A percentile compares a stretch with the other conserved stretches of the same genome.
Conservation (phyloP, 2,797 vertebrate genomes). For the Gymnothorax javanicus region DNA sequence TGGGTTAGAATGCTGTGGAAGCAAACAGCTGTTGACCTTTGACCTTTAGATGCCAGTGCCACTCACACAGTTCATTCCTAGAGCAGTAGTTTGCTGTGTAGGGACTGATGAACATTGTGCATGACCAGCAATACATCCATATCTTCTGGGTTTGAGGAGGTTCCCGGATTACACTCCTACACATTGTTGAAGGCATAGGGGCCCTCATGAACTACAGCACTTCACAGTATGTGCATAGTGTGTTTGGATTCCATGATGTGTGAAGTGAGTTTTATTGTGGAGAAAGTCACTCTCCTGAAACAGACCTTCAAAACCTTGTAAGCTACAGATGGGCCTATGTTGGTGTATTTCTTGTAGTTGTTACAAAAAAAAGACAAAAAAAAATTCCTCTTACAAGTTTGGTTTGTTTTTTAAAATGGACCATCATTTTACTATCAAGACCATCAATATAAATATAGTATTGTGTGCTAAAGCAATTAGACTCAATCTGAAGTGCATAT, state of each 20-base stretch:
- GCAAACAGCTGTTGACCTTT: too few species aligned
- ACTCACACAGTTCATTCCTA: not conserved
- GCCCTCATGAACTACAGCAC: too few species aligned
- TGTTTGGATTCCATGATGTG: not conserved
- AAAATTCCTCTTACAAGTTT: not conserved
- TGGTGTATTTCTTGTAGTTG: not conserved
- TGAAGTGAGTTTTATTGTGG: not conserved
- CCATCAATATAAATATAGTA: not conserved
- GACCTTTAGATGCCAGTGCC: too few species aligned
- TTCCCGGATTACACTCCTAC: not conserved
- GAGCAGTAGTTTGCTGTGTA: not conserved
- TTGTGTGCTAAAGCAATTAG: not conserved
- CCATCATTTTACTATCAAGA: not conserved
- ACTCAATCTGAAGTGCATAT: not conserved
- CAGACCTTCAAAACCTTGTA: not conserved
- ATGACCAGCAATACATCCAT: not conserved
- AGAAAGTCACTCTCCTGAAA: not conserved
- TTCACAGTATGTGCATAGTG: conserved; percentile 34
- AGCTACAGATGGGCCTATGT: not conserved
- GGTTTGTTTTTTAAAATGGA: not conserved
- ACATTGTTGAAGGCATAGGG: too few species aligned
- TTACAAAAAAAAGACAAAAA: not conserved
- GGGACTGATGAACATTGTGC: not conserved
- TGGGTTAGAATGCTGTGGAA: not conserved
- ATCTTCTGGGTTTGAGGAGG: not conserved